Evolutionary conservation across 1,140 invertebrate genomes (phyloP).

Genomic region (Leptoteleia sp.): DNA sequence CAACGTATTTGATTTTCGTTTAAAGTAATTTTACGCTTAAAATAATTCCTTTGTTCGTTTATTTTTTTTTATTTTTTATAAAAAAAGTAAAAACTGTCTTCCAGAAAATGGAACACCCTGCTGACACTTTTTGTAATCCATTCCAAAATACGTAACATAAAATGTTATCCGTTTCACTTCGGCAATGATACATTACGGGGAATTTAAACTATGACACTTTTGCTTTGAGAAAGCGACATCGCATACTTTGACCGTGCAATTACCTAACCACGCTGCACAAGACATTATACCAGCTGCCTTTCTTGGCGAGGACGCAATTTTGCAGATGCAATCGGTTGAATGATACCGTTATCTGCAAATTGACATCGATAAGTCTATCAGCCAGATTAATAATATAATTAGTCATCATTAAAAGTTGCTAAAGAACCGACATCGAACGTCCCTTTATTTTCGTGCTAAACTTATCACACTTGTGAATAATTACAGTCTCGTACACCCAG

Average conservation of each 20-base stretch:
- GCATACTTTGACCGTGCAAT: constrained; percentile 14
- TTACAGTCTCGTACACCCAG: constrained; percentile 22
- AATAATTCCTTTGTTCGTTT: too few species aligned
- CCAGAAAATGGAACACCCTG: too few species aligned
- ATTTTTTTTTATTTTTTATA: too few species aligned
- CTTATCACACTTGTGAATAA: constrained; percentile 15
- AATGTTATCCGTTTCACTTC: too few species aligned
- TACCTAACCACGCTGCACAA: constrained; percentile 36
- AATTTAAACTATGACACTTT: constrained; percentile 42
- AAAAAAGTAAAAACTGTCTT: too few species aligned
- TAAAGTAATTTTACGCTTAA: too few species aligned
- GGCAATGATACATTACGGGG: constrained; percentile 10
- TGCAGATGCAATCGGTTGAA: constrained; percentile 28
- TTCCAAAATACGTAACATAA: too few species aligned
- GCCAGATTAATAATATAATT: constrained; percentile 58
- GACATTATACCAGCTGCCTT: constrained; percentile 52
- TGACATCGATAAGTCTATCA: constrained; percentile 51
- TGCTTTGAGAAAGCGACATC: constrained; percentile 42
- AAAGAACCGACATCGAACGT: constrained; percentile 18
- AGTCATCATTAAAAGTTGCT: constrained; percentile 37
- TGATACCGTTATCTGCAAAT: constrained; percentile 30
- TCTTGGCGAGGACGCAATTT: constrained; percentile 34
- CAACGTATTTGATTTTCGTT: too few species aligned
- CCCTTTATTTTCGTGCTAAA: constrained; percentile 19
- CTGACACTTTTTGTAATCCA: too few species aligned